These are phyloP conservation scores for Enteromius radiatus DNA, from an alignment of 2,797 vertebrate species.

Conservation along the genomic window DNA sequence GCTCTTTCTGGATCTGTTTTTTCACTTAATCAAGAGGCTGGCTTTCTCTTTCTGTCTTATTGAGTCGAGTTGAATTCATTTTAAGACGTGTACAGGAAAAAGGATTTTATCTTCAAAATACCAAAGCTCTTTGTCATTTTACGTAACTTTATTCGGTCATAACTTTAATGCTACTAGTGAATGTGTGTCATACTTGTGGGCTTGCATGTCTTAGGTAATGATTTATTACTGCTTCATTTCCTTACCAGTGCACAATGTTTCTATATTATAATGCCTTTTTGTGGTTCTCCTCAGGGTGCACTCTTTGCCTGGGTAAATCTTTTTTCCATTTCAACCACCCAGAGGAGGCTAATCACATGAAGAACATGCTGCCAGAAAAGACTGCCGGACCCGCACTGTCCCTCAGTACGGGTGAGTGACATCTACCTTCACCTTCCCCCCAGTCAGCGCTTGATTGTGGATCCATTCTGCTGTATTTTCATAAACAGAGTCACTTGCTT, in stretches of 20 bases:
- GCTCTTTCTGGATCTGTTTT: slow-evolving; percentile 69
- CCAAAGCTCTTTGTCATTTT: slow-evolving; percentile 23
- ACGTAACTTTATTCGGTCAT: slow-evolving; percentile 25
- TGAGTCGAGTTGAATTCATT: not conserved
- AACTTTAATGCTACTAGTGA: not conserved
- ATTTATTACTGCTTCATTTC: slow-evolving; percentile 29
- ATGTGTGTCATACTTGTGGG: slow-evolving; percentile 2
- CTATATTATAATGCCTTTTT: slow-evolving; percentile 11
- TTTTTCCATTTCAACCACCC: slow-evolving; percentile 64
- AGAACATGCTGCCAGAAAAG: slow-evolving; percentile 83
- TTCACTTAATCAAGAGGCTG: slow-evolving; percentile 59
- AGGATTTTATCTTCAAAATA: slow-evolving; percentile 1
- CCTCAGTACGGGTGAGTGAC: slow-evolving; percentile 75
- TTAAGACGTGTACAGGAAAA: not conserved
- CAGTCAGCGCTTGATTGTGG: not conserved
- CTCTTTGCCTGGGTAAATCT: slow-evolving; percentile 62
- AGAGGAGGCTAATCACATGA: slow-evolving; percentile 68
- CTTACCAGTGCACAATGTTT: slow-evolving; percentile 11
- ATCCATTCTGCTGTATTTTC: slow-evolving; percentile 11
- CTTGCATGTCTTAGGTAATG: slow-evolving; percentile 27
- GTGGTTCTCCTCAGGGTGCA: slow-evolving; percentile 52
- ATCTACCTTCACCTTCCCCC: not conserved
- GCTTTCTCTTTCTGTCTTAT: slow-evolving; percentile 17
- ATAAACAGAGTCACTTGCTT: slow-evolving; percentile 31
- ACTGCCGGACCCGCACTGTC: slow-evolving; percentile 75